Evolutionary conservation across 2,888 invertebrate genomes (phyloP).

Genomic region (Cordilura impudica): DNA sequence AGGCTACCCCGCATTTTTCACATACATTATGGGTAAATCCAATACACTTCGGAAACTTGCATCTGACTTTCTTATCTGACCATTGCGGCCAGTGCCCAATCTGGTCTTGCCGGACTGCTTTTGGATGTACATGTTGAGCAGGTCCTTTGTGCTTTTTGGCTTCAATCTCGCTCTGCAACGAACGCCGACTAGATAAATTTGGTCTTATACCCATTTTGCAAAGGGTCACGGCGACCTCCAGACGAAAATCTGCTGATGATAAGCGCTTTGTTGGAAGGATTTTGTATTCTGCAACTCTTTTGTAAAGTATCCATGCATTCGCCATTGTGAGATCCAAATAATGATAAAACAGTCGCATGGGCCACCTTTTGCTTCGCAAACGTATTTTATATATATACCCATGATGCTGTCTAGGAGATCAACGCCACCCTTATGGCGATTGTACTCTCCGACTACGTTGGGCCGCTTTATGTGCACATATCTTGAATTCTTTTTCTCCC

Average conservation of each 20-base stretch:
- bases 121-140: constrained; percentile 37
- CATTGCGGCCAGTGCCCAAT: constrained; percentile 46
- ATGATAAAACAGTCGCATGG: constrained; percentile 33
- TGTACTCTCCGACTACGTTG: constrained; percentile 26
- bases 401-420: constrained; percentile 55
- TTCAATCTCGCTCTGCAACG: too few relatives aligned
- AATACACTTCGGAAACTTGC: constrained; percentile 28
- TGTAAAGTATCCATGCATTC: constrained; percentile 26
- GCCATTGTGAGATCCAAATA: constrained; percentile 38
- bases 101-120: constrained; percentile 49
- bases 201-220: neutral
- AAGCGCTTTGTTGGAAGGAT: neutral
- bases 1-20: constrained; percentile 13
- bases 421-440: constrained; percentile 42
- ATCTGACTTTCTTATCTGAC: constrained; percentile 37
- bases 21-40: constrained; percentile 29
- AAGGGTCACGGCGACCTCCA: constrained; percentile 10
- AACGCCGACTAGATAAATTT: too few relatives aligned
- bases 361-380: constrained; percentile 47
- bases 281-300: constrained; percentile 9
- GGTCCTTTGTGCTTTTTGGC: constrained; percentile 6
- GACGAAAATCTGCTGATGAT: constrained; percentile 25
- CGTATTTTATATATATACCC: constrained; percentile 18
- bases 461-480: constrained; percentile 41
- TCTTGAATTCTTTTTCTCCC: constrained; percentile 22